Base-by-base conservation (phyloP, 2,113 vertebrate species). In the Cisticola juncidis region DNA sequence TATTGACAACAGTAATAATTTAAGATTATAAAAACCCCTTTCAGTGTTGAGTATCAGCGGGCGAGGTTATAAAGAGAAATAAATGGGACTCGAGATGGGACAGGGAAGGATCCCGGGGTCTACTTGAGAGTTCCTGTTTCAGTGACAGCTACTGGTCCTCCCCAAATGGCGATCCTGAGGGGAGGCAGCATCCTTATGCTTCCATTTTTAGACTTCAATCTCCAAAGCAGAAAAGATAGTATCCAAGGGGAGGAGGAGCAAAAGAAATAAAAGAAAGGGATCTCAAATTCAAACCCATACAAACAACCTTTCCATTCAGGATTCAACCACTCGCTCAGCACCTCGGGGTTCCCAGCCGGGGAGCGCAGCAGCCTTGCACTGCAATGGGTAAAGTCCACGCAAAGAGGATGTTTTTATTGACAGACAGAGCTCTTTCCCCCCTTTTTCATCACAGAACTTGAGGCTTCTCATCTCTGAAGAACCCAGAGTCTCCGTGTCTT, bases 1-100 rank as follows among this genome's bases (percentile, higher is more conserved):
- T 98, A 98, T 98, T 96, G 96, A 98, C 97, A 98, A 97, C 98
- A 97, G 97, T 98, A 98, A 98, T 98, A 98, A 98, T 98, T 98
- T 98, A 98, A 98, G 97, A 97, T 98, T 97, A 98, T 98, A 98
- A 98, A 98, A 98, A 98, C 96, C 98, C 98, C 82, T 81, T 97
- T 97, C 89, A 62, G 87, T 95, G 86, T 92, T 36, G 94, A 95
- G 74, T 82, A 73, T 81, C 96, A 69, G 97, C 88, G 94, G 97
- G 96, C 3, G 40, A 97, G 83, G 96, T 93, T 97, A 91, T 68
- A 96, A 93, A 97, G 95, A 92, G 95, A 92, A 95, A 91, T 28
- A 96, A 92, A 66, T 3, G 84, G 94, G 90, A 65, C 33, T 76
- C 0, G 74, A 91, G 91, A 42, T 31, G 76, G 61, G 77, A 57